Evolutionary conservation across 2,888 invertebrate species (phyloP), one percentile per base, ranked within the genome.

Genomic region (Catonia carolina): DNA sequence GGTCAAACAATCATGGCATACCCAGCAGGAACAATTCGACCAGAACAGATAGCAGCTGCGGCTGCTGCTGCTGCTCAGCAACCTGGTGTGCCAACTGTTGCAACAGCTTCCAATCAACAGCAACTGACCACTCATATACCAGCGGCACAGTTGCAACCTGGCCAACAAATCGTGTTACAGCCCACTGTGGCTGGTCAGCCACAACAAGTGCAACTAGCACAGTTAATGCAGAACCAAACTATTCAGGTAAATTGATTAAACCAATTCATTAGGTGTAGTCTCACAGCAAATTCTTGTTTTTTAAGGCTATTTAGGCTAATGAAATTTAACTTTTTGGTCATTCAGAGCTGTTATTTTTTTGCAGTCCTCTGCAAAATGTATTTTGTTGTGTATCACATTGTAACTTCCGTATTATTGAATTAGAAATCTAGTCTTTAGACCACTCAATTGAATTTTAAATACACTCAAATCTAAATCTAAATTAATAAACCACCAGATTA

Each of bases 141-240:
- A 55, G 35, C 55, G 23, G 2, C 45, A 48, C 31, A 52, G 18
- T 23, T 31, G 17, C 53, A 39, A 17, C 56, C 53, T 35, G 37
- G 37, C 4, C 60, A 53, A 39, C 72, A 72, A 60, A 69, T 70
- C 7, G 69, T 71, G 48, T 68, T 72, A 64, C 68, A 70, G 53
- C 70, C 71, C 17, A 67, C 70, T 22, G 68, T 69, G 12, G 70
- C 70, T 33, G 70, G 69, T 48, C 72, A 72, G 14, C 73, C 73
- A 0, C 72, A 72, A 1, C 71, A 72, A 1, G 69, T 72, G 35
- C 72, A 73, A 1, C 73, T 73, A 48, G 70, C 72, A 12, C 71
- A 72, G 51, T 72, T 72, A 53, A 72, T 72, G 58, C 73, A 72
- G 47, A 73, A 72, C 47, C 71, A 70, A 12, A 37, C 37, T 6